Evolutionary conservation across 2,888 invertebrate genomes (phyloP), one percentile per base, ranked within the genome.

Genomic region (Bibio marci): DNA sequence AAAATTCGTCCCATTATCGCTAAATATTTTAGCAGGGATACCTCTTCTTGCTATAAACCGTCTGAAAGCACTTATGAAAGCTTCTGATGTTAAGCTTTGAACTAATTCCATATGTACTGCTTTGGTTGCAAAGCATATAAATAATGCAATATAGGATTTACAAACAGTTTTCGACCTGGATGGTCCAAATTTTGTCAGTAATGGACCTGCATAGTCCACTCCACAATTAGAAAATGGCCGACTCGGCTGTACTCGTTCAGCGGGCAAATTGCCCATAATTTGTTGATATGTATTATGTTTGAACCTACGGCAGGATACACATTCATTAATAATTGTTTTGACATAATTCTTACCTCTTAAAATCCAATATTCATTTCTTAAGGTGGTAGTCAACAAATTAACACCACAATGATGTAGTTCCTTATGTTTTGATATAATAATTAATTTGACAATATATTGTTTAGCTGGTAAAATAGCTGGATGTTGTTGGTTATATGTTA

Each of bases 171-270:
- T n/a, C 18, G n/a, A 12, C 8, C 22, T 4, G 8, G 8, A 22
- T 22, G 22, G 22, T 22, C 5, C 5, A n/a, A n/a, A n/a, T 22
- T 22, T 22, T 7, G 49, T 39, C 6, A 36, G 38, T 26, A 49
- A 41, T 5, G 48, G 48, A 15, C 48, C 48, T 3, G 45, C 48
- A 35, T 41, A 50, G 32, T 50, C 48, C 2, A 48, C 40, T 1
- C 48, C 48, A 8, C 45, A 46, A n/a, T 45, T 45, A 5, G 41
- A 13, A 32, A 50, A 50, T n/a, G 48, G 46, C 8, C 41, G n/a
- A 4, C 39, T 38, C 15, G 41, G 41, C 18, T 43, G 36, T 14
- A 49, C 13, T 10, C 47, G 39, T 22, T 42, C 35, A 8, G 17
- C 10, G 7, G 46, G 49, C n/a, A 48, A 12, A 11, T 38, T 12